Conservation (phyloP, 2,888 invertebrate genomes). For the Agrotis ipsilon region DNA sequence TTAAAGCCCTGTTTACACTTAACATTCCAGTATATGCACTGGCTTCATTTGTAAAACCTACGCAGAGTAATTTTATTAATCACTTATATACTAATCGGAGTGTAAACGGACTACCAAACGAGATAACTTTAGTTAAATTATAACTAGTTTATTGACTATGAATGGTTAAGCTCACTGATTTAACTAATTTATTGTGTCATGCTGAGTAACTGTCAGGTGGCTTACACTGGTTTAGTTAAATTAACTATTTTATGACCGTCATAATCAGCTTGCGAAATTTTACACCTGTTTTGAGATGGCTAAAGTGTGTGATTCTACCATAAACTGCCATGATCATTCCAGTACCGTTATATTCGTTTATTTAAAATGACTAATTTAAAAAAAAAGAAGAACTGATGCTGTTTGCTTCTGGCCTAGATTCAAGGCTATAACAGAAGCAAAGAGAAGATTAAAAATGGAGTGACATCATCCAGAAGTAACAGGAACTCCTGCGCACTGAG, state of each 20-base stretch:
- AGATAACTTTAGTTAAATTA: slow-evolving; percentile 29
- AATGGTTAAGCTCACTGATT: slow-evolving; percentile 24
- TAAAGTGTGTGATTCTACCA: background rate
- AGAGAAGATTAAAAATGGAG: no score
- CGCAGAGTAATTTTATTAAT: slow-evolving; percentile 54
- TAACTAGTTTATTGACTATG: slow-evolving; percentile 36
- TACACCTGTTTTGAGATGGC: background rate
- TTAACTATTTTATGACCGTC: slow-evolving; percentile 14
- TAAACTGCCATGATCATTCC: background rate
- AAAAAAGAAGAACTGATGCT: no score
- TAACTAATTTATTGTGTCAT: slow-evolving; percentile 42
- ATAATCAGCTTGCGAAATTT: background rate
- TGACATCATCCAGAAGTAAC: no score
- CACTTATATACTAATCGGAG: slow-evolving; percentile 48
- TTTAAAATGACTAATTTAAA: no score
- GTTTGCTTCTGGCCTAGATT: no score
- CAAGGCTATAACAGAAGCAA: no score
- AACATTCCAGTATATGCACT: slow-evolving; percentile 28
- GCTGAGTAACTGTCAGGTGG: slow-evolving; percentile 18
- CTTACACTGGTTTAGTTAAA: slow-evolving; percentile 19
- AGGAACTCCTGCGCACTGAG: no score
- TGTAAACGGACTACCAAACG: slow-evolving; percentile 35
- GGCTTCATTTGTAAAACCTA: slow-evolving; percentile 53
- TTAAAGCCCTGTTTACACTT: slow-evolving; percentile 20
- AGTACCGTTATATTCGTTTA: no score